phyloP scores from a whole-genome alignment of 2,888 invertebrate species.

The Gymnocheta viridis region DNA sequence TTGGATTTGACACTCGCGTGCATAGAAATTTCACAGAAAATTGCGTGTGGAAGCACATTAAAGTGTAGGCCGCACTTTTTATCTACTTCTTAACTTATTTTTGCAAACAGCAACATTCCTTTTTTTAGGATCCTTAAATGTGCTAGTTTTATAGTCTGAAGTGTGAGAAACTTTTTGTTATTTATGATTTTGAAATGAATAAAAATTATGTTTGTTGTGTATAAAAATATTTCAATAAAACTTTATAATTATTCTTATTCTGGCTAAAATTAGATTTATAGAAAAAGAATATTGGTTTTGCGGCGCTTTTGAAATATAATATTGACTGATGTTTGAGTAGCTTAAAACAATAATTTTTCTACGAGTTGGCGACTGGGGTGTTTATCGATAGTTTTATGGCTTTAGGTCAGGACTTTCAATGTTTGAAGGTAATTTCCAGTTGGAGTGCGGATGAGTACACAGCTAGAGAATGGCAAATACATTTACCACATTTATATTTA shows the following conservation, averaged over 20 bases:
- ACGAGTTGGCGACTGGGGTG: too few relatives aligned
- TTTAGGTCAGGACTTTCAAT: too few relatives aligned
- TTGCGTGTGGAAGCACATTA: constrained; percentile 34
- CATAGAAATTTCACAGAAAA: constrained; percentile 35
- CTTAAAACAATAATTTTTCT: too few relatives aligned
- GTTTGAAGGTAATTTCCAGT: too few relatives aligned
- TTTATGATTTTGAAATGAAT: constrained; percentile 2
- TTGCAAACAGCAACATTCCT: too few relatives aligned
- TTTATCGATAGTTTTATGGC: too few relatives aligned
- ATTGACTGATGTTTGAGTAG: neutral
- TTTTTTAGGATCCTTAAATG: constrained; percentile 4
- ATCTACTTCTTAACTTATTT: neutral
- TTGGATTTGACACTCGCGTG: neutral
- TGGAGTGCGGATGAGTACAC: too few relatives aligned
- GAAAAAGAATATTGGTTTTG: neutral
- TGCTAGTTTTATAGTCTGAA: constrained; percentile 1
- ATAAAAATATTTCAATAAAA: neutral
- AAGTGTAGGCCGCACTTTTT: constrained; percentile 25
- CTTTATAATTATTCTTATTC: neutral
- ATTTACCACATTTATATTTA: too few relatives aligned
- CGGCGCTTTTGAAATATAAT: neutral
- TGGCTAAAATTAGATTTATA: neutral
- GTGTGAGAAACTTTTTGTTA: neutral
- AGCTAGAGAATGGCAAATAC: too few relatives aligned
- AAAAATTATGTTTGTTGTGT: neutral